phyloP scores from a whole-genome alignment of 2,888 invertebrate species.

The Caenorhabditis doughertyi region DNA sequence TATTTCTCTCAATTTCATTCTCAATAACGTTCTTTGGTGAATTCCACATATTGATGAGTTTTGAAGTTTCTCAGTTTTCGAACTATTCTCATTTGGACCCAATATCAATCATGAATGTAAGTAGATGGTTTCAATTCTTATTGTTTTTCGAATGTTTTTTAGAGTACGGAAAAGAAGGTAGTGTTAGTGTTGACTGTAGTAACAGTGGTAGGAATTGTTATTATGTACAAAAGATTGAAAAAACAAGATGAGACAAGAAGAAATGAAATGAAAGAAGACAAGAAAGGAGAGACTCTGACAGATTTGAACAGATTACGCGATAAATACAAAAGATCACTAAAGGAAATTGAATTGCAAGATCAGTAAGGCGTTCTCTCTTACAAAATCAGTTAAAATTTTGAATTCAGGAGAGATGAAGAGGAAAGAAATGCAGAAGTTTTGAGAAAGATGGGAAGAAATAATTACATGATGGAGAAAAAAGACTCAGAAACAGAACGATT shows the following conservation, averaged over 20 bases:
- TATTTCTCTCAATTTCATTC: constrained; percentile 6
- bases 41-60: no score
- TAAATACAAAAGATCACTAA: background rate
- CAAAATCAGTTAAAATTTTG: no score
- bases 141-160: background rate
- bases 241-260: background rate
- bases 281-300: background rate
- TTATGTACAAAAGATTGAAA: background rate
- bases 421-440: background rate
- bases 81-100: no score
- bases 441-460: background rate
- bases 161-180: no score
- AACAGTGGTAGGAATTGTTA: background rate
- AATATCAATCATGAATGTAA: no score
- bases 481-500: background rate
- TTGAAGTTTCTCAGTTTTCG: no score
- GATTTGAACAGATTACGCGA: background rate
- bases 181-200: background rate
- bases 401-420: constrained; percentile 6
- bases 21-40: no score
- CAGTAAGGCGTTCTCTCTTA: no score
- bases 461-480: background rate
- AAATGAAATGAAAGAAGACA: background rate
- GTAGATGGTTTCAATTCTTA: background rate
- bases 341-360: background rate